phyloP scores from a whole-genome alignment of 2,113 vertebrate genomes.

The Phaetusa simplex region DNA sequence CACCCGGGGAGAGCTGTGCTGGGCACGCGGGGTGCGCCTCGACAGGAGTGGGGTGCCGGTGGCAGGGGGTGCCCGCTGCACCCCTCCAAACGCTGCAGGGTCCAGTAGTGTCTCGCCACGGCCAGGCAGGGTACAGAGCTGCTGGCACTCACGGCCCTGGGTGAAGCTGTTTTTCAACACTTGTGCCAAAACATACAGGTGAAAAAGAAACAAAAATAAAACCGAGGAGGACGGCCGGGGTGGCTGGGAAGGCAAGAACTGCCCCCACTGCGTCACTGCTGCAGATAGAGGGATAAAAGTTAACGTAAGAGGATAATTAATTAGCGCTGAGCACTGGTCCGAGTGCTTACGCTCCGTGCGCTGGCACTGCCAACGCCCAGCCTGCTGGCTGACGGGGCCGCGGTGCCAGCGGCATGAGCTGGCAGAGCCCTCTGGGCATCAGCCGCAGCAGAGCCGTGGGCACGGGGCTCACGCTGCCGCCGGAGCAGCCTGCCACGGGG shows the following conservation, averaged over 20 bases:
- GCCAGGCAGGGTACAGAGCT: fast-evolving
- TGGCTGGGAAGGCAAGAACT: not conserved
- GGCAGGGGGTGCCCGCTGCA: not conserved
- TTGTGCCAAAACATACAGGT: not conserved
- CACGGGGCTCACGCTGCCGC: fast-evolving
- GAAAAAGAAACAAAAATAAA: not conserved
- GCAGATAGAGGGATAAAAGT: not conserved
- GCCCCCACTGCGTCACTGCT: not conserved
- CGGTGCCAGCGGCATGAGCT: not conserved
- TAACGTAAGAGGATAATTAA: not conserved
- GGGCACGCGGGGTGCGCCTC: fast-evolving
- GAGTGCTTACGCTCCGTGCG: not conserved
- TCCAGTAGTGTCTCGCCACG: fast-evolving
- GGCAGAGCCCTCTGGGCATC: not conserved
- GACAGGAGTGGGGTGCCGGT: not conserved
- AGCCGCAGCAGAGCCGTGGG: fast-evolving
- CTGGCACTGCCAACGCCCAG: not conserved
- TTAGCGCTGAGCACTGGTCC: fast-evolving
- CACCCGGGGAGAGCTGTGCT: fast-evolving
- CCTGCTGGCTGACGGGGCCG: fast-evolving
- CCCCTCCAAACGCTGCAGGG: fast-evolving
- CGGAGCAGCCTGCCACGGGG: fast-evolving
- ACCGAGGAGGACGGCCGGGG: not conserved
- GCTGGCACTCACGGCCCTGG: not conserved
- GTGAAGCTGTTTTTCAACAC: not conserved